Evolutionary conservation across 1,140 invertebrate species (phyloP), one percentile per base, ranked within the genome.

Genomic region (Cecropterus lyciades): DNA sequence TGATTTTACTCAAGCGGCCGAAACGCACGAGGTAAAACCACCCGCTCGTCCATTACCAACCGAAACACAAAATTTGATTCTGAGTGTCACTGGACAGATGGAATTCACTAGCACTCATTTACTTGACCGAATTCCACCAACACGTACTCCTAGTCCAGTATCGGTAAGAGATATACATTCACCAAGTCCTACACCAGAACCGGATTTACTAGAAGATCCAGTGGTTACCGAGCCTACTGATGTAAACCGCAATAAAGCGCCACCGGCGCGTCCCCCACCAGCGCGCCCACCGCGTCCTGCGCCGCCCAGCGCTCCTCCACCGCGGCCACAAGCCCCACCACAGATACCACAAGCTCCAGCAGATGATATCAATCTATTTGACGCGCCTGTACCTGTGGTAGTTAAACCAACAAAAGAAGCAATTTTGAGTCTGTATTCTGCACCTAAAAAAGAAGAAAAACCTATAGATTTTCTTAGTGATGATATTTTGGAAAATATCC

Each of bases 51-150:
- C 93, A 51, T 69, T 93, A 7, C 89, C 91, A 15, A 82, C 89
- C 7, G 95, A 96, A 81, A 98, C 97, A 0, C 96, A 98, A 93
- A 96, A 98, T 80, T 92, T 98, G 1, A 95, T 98, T 17, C 93
- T 96, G 49, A 96, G 96, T 10, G 97, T 98, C 0, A 97, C 97
- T 16, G 97, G 96, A 4, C 96, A 96, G 45, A 95, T 98, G 96
- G 96, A 98, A 81, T 96, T 97, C 20, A 97, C 96, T 0, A 97
- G 96, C 59, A 96, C 96, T 14, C 95, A 97, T 83, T 91, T 98
- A 48, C 80, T 98, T 40, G 96, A 97, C 69, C 95, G 97, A 46
- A 94, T 98, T 45, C 95, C 96, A 67, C 96, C 95, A 7, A 97
- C 96, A 0, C 93, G 96, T 67, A 96, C 96, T 0, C 96, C 96